Evolutionary conservation across 2,797 vertebrate species (phyloP).

Genomic region (Picus viridis): DNA sequence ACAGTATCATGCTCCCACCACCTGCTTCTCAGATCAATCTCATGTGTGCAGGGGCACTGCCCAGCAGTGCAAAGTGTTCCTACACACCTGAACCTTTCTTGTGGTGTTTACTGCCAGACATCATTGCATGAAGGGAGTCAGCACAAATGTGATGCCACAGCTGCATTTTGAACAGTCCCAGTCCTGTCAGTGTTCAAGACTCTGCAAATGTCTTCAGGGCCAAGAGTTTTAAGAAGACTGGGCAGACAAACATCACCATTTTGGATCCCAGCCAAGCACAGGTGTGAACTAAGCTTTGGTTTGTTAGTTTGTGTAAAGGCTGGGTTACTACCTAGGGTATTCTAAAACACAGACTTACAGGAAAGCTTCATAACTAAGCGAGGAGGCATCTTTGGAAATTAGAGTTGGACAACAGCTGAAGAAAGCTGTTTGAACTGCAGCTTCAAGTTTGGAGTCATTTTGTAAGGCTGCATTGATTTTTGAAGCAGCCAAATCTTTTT

Average conservation of each 20-base stretch:
- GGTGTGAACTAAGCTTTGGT: neutral
- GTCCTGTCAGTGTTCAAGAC: neutral
- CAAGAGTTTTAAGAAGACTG: neutral
- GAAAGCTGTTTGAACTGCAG: neutral
- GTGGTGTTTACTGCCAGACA: neutral
- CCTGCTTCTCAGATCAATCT: neutral
- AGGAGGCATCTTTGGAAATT: neutral
- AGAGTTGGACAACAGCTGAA: neutral
- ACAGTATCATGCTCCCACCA: neutral
- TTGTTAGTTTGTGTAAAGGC: neutral
- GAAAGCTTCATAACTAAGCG: neutral
- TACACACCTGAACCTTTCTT: neutral
- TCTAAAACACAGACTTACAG: neutral
- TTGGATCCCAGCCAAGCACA: neutral
- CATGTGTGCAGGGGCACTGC: neutral
- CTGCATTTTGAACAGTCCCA: neutral
- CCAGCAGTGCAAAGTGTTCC: neutral
- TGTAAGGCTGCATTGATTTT: neutral
- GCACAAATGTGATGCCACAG: neutral
- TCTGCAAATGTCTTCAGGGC: neutral
- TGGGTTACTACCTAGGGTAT: neutral
- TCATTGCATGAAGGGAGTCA: neutral
- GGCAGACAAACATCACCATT: neutral
- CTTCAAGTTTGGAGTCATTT: neutral
- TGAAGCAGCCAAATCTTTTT: neutral